These are phyloP conservation scores for Nycteola revayana DNA, from an alignment of 2,888 invertebrate genomes.

Conservation along the genomic window DNA sequence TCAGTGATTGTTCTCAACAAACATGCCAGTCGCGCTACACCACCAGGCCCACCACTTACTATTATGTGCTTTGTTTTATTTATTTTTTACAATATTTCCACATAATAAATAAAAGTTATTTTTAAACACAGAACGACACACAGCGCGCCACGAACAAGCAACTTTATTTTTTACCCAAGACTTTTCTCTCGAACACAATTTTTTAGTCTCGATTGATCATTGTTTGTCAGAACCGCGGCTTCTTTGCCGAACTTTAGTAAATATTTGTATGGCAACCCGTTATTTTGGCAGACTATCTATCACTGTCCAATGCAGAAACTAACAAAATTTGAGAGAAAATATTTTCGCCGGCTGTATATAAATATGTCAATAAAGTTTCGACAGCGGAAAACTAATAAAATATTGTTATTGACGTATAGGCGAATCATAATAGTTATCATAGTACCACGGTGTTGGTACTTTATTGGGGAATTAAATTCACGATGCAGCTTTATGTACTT, in stretches of 20 bases:
- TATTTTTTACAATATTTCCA: too few species aligned
- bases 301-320: slow-evolving; percentile 53
- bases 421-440: slow-evolving; percentile 4
- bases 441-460: too few species aligned
- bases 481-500: slow-evolving; percentile 16
- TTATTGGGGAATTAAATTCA: too few species aligned
- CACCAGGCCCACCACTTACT: too few species aligned
- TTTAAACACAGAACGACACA: too few species aligned
- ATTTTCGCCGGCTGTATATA: slow-evolving; percentile 31
- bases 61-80: too few species aligned
- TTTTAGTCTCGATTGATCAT: slow-evolving; percentile 44
- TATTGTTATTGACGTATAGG: slow-evolving; percentile 12
- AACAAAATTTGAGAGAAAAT: slow-evolving; percentile 43
- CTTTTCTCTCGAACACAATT: slow-evolving; percentile 2
- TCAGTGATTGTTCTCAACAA: too few species aligned
- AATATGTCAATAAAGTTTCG: slow-evolving; percentile 40
- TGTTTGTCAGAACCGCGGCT: slow-evolving; percentile 25
- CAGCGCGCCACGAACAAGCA: too few species aligned
- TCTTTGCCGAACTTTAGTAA: slow-evolving; percentile 46
- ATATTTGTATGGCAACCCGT: slow-evolving; percentile 54
- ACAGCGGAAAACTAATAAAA: slow-evolving; percentile 8
- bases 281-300: slow-evolving; percentile 55
- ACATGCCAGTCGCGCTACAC: too few species aligned
- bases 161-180: too few species aligned
- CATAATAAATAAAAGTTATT: too few species aligned